Base-by-base conservation (phyloP, 2,113 vertebrate genomes). In the Fukomys damarensis region DNA sequence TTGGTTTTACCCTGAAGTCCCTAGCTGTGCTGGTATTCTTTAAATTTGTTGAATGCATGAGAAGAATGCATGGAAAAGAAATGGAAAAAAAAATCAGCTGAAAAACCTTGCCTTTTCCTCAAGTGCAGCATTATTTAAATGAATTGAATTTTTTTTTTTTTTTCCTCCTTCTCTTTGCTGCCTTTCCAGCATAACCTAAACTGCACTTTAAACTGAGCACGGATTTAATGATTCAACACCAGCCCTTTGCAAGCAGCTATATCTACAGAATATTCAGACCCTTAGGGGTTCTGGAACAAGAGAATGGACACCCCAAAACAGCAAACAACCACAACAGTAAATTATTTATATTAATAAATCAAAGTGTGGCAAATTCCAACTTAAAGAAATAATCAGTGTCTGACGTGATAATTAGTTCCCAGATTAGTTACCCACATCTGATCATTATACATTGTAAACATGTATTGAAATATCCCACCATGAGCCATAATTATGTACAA, bases 91-190 rank as follows among this genome's bases (percentile, higher is more conserved):
- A 94, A 93, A 88, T 94, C 46, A 91, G 81, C 91, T 95, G 72
- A 14, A 56, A 91, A 96, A 16, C 66, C 79, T 82, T 72, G 56
- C 54, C 32, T 61, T 95, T 94, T 88, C 72, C 82, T 94, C 77
- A 89, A 96, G 74, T 95, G 72, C 79, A 93, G 46, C 82, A 86
- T 89, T 95, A 86, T 96, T 96, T 94, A 97, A 97, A 92, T 96
- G 74, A 95, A 86, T 93, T 96, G 94, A 70, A 95, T 94, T 95
- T 95, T 96, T 58, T 95, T 96, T n/a, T 92, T 61, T 88, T 22
- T 63, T 46, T 76, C 49, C 28, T 80, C 26, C 63, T 94, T 81
- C 66, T 49, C 12, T 93, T 85, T 91, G 81, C 41, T 49, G 46
- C 28, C 91, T 35, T 91, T 94, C 89, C 96, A 91, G 95, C 95